phyloP scores from a whole-genome alignment of 2,888 invertebrate species.

The Heliothis peltigera region DNA sequence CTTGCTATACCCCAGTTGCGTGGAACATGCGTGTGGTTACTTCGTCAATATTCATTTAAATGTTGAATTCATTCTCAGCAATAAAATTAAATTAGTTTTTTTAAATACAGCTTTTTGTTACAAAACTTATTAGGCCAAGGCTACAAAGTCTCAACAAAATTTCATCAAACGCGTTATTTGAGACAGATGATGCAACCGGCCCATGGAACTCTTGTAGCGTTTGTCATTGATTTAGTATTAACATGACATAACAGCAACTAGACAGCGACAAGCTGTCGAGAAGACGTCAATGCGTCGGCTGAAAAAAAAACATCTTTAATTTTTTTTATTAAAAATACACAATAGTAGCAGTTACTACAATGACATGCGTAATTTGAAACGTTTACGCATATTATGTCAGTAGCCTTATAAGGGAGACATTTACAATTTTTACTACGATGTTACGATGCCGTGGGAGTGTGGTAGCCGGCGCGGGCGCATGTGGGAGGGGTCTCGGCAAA shows the following conservation, averaged over 20 bases:
- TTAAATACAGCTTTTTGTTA: background rate
- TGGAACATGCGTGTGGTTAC: background rate
- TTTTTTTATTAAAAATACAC: background rate
- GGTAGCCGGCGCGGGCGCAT: constrained; percentile 32
- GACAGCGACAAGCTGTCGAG: too few species aligned
- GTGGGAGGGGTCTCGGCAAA: constrained; percentile 34
- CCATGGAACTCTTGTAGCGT: too few species aligned
- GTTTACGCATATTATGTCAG: constrained; percentile 54
- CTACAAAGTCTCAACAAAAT: background rate
- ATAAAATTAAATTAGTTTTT: background rate
- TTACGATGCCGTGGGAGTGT: constrained; percentile 51
- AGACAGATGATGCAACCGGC: too few species aligned
- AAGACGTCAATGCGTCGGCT: too few species aligned
- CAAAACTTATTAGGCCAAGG: background rate
- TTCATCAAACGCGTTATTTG: too few species aligned
- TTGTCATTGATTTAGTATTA: too few species aligned
- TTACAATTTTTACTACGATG: constrained; percentile 63
- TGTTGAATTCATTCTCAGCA: background rate
- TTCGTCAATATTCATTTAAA: background rate
- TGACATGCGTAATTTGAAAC: constrained; percentile 42
- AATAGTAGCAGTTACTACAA: constrained; percentile 29
- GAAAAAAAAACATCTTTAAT: background rate
- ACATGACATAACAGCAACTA: too few species aligned
- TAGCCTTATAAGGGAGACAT: constrained; percentile 54
- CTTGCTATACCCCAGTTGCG: background rate